These are phyloP conservation scores for Xestia c-nigrum DNA, from an alignment of 2,888 invertebrate species.

Conservation along the genomic window DNA sequence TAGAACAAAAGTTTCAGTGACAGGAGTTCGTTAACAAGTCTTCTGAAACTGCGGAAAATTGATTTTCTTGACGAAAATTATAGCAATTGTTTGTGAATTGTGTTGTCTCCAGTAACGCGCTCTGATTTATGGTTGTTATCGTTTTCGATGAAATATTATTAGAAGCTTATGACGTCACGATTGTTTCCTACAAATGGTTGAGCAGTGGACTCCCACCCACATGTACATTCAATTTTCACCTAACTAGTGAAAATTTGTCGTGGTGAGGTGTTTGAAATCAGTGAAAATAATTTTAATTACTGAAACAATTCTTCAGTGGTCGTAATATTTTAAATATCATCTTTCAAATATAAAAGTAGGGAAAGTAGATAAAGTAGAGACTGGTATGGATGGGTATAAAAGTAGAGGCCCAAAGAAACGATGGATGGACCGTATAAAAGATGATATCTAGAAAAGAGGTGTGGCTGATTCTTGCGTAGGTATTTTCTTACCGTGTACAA, in stretches of 20 bases:
- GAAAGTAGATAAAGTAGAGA: too few species aligned
- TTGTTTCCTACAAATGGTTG: background rate
- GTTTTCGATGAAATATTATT: background rate
- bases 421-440: too few species aligned
- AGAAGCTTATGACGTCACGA: background rate
- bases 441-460: too few species aligned
- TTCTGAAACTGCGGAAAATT: background rate
- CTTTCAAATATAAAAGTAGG: too few species aligned
- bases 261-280: background rate
- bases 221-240: background rate
- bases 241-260: too few species aligned
- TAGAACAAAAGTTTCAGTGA: slow-evolving; percentile 20
- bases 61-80: slow-evolving; percentile 12
- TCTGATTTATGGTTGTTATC: slow-evolving; percentile 5
- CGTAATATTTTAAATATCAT: background rate
- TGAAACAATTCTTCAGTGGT: background rate
- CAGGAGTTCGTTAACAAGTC: slow-evolving; percentile 8
- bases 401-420: too few species aligned
- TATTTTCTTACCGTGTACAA: too few species aligned
- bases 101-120: background rate
- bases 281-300: background rate
- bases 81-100: background rate
- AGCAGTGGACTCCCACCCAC: background rate
- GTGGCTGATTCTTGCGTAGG: too few species aligned
- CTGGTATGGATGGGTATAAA: too few species aligned